Evolutionary conservation across 2,888 invertebrate species (phyloP), one percentile per base, ranked within the genome.

Genomic region (Alentia gelatinosa): DNA sequence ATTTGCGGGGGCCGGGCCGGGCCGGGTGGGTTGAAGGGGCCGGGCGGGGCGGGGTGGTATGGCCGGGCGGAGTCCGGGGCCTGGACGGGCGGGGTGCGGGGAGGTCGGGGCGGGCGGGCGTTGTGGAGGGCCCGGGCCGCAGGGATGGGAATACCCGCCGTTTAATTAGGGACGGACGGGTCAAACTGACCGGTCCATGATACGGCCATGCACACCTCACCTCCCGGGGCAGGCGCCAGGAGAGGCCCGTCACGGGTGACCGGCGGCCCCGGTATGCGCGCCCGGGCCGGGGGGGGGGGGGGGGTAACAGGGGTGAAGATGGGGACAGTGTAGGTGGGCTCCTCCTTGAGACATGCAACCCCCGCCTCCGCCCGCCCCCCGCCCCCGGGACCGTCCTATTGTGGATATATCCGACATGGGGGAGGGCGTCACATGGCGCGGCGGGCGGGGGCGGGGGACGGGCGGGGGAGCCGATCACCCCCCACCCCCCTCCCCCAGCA

Each of bases 141-240:
- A 15, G 74, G 74, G 33, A 15, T 12, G 19, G 30, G 74, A 26
- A 15, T 15, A 15, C 37, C 79, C 79, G 37, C 79, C 79, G 79
- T 79, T 39, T 79, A 39, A 79, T 79, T 79, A 35, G 37, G 19
- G 37, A 79, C 79, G 37, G 79, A 19, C 3, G 39, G 79, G 79
- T 79, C 79, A 79, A 79, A 39, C 79, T 79, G 79, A 79, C 79
- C 79, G n/a, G 4, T 79, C 30, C 47, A n/a, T 26, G 12, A 74
- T 35, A 39, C 79, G 30, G 68, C 30, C 33, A 68, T 68, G 68
- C 12, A 26, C 68, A 68, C 68, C n/a, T n/a, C 5, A 63, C 63
- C 63, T 26, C 9, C 47, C 47, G 47, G 47, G 9, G 47, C 47
- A 12, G 47, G 47, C 47, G 47, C 47, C 47, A 19, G 47, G 47